A percentile compares a stretch with the other conserved stretches of the same genome.
These are phyloP conservation scores for Phlogophora meticulosa DNA, from an alignment of 2,888 invertebrate genomes.

Conservation along the genomic window DNA sequence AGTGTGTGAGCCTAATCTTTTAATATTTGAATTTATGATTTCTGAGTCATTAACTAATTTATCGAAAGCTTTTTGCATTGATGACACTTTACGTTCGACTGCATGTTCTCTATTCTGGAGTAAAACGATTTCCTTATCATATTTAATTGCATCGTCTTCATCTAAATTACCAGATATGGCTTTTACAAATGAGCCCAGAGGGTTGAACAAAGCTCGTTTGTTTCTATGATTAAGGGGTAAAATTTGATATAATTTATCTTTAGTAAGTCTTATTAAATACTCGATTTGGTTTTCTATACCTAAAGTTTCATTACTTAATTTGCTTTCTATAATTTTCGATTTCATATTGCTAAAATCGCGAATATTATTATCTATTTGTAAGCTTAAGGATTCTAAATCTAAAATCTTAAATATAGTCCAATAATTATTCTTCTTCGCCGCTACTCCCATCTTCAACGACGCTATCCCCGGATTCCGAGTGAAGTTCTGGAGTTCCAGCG, in stretches of 20 bases:
- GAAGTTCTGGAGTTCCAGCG: background rate
- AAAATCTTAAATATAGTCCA: background rate
- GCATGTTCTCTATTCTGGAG: background rate
- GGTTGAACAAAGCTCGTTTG: background rate
- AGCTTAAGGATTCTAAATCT: background rate
- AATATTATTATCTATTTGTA: too few relatives aligned
- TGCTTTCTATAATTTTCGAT: background rate
- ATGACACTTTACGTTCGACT: too few relatives aligned
- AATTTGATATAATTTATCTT: background rate
- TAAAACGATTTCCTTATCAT: background rate
- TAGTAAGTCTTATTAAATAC: too few relatives aligned
- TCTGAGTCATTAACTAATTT: too few relatives aligned
- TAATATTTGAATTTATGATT: constrained; percentile 1
- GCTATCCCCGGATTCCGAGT: background rate
- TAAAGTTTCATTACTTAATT: too few relatives aligned
- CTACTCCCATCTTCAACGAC: background rate
- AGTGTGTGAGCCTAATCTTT: constrained; percentile 1
- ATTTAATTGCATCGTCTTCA: constrained; percentile 1
- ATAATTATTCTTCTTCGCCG: background rate
- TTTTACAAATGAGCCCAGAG: background rate
- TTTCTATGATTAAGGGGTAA: background rate
- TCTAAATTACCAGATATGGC: background rate
- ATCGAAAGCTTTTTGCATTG: too few relatives aligned
- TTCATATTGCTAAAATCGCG: too few relatives aligned
- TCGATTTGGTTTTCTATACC: background rate